phyloP scores from a whole-genome alignment of 2,888 invertebrate species.

The Chaetoderma sp. region DNA sequence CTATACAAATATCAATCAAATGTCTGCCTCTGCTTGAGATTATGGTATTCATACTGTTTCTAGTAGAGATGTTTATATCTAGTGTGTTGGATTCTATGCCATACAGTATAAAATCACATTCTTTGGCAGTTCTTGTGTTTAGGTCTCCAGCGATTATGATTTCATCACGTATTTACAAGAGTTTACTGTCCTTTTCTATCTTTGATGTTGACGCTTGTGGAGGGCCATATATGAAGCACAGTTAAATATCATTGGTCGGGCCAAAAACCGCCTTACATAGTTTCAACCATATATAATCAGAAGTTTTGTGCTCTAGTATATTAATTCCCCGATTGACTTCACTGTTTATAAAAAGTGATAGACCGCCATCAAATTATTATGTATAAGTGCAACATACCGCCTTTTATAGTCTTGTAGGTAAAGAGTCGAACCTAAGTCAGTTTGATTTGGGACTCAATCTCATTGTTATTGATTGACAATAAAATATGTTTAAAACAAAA shows the following conservation, averaged over 20 bases:
- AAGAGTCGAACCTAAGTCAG: no score
- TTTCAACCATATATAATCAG: constrained; percentile 21
- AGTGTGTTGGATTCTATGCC: no score
- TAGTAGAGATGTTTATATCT: neutral
- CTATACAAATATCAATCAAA: constrained; percentile 16
- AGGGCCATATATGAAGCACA: constrained; percentile 15
- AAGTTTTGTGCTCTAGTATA: neutral
- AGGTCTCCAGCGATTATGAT: constrained; percentile 6
- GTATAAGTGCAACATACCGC: no score
- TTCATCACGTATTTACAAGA: neutral
- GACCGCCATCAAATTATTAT: no score
- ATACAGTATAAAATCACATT: constrained; percentile 7
- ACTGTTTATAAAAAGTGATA: constrained; percentile 11
- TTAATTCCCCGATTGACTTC: constrained; percentile 9
- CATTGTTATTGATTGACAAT: no score
- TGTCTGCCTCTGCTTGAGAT: constrained; percentile 17
- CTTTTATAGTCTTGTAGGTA: no score
- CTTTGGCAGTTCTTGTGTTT: neutral
- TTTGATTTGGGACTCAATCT: no score
- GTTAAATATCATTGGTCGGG: constrained; percentile 11
- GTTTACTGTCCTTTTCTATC: constrained; percentile 11
- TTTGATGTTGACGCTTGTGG: constrained; percentile 5
- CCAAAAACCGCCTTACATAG: constrained; percentile 10
- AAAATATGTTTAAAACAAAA: no score
- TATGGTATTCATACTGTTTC: constrained; percentile 6